Conservation (phyloP, 2,888 invertebrate genomes). For the Lasioglossum figueresi region DNA sequence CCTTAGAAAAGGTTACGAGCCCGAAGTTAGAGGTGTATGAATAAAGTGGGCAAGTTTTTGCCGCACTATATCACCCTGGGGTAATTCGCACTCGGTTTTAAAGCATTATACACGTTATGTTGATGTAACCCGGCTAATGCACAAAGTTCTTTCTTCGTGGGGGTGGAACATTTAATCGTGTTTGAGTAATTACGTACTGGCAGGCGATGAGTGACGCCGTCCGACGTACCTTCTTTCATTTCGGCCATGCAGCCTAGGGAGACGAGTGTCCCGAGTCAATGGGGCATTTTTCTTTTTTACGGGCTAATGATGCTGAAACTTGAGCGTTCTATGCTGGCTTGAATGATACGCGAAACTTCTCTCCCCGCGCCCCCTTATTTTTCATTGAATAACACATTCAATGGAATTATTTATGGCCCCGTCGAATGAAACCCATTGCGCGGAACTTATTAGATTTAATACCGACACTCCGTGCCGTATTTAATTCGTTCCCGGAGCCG, state of each 20-base stretch:
- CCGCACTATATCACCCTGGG: slow-evolving; percentile 76
- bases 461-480: neutral
- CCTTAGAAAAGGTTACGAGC: slow-evolving; percentile 73
- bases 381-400: neutral
- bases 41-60: slow-evolving; percentile 81
- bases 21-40: slow-evolving; percentile 75
- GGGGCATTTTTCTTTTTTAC: slow-evolving; percentile 32
- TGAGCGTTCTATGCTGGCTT: slow-evolving; percentile 22
- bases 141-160: slow-evolving; percentile 54
- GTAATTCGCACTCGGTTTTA: slow-evolving; percentile 74
- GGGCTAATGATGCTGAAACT: slow-evolving; percentile 41
- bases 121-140: slow-evolving; percentile 59
- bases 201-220: slow-evolving; percentile 63
- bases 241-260: neutral
- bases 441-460: slow-evolving; percentile 11
- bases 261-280: slow-evolving; percentile 8
- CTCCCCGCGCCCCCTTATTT: slow-evolving; percentile 13
- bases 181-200: slow-evolving; percentile 67
- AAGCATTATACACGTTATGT: slow-evolving; percentile 63
- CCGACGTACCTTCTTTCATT: slow-evolving; percentile 36
- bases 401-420: neutral
- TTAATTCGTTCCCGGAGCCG: neutral
- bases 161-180: slow-evolving; percentile 62
- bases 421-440: neutral
- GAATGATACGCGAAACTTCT: slow-evolving; percentile 31